phyloP scores from a whole-genome alignment of 2,888 invertebrate genomes.

The Stomorhina lunata region DNA sequence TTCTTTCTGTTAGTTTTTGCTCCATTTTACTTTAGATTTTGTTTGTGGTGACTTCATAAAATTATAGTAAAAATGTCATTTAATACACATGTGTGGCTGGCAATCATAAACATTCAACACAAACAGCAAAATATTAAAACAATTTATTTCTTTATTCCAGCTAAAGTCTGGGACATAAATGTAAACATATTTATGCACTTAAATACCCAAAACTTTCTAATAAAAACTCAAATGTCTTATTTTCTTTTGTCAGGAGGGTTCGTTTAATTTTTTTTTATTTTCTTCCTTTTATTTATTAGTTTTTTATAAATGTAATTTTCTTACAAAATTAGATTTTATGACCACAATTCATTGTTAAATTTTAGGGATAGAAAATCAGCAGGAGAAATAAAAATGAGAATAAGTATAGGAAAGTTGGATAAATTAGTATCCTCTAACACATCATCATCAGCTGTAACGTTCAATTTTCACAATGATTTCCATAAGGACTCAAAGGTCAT shows the following conservation, averaged over 20 bases:
- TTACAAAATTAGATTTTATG: constrained; percentile 62
- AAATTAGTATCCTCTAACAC: constrained; percentile 61
- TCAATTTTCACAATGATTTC: constrained; percentile 60
- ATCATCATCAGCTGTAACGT: constrained; percentile 59
- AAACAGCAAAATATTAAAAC: constrained; percentile 35
- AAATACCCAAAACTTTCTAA: neutral
- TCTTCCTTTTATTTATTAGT: neutral
- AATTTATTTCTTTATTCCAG: constrained; percentile 46
- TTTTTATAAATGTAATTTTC: constrained; percentile 52
- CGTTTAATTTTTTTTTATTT: neutral
- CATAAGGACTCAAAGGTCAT: constrained; percentile 57
- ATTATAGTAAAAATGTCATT: constrained; percentile 59
- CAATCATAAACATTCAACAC: constrained; percentile 57
- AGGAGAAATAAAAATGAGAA: constrained; percentile 2
- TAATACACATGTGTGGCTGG: constrained; percentile 59
- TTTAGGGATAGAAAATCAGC: constrained; percentile 33
- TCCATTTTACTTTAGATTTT: constrained; percentile 2
- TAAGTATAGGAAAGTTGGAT: neutral
- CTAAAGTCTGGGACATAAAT: neutral
- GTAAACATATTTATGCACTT: constrained; percentile 17
- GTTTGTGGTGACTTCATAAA: constrained; percentile 58
- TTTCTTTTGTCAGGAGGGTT: neutral
- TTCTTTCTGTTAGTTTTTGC: neutral
- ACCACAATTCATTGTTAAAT: constrained; percentile 58
- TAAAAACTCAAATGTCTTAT: constrained; percentile 25